Conservation (phyloP, 2,888 invertebrate species). For the Rotaria sp. region DNA sequence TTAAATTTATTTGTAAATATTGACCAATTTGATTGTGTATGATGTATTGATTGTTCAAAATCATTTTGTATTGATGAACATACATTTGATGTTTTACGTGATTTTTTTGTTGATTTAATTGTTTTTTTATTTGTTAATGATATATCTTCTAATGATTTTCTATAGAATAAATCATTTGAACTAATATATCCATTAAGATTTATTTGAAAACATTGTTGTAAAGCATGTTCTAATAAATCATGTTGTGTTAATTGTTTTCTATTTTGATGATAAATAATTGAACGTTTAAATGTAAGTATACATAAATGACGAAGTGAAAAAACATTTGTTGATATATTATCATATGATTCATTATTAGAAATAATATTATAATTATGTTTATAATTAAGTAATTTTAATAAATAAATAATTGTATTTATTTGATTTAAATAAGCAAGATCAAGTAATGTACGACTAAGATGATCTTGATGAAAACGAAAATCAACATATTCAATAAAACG, state of each 20-base stretch:
- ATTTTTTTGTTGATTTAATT: background rate
- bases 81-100: background rate
- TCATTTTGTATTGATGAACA: background rate
- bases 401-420: background rate
- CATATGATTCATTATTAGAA: background rate
- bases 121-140: background rate
- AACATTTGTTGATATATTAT: background rate
- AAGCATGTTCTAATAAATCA: background rate
- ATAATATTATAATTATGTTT: background rate
- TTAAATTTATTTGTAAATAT: background rate
- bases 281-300: background rate
- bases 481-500: background rate
- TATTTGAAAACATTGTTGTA: slow-evolving; percentile 6
- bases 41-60: background rate
- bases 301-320: background rate
- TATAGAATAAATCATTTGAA: background rate
- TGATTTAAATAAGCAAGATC: slow-evolving; percentile 5
- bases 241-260: background rate
- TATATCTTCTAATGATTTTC: background rate
- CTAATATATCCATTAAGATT: background rate
- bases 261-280: background rate
- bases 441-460: slow-evolving; percentile 17
- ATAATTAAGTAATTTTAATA: background rate
- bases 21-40: background rate
- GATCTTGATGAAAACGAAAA: background rate